Base-by-base conservation (phyloP, 2,113 vertebrate genomes). In the Ceyx margarethae region DNA sequence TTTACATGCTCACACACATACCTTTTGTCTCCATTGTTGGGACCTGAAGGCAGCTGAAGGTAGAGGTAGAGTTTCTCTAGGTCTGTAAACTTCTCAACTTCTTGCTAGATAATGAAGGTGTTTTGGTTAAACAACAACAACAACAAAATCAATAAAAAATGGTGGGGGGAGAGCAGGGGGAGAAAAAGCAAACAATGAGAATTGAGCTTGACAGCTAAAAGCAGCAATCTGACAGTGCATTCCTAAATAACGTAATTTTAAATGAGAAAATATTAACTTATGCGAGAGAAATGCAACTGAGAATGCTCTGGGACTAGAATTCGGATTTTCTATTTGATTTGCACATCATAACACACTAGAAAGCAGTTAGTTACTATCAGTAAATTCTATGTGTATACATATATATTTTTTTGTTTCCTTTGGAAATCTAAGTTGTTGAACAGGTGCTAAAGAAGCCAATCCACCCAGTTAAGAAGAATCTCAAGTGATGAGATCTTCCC, bases 1-100 rank as follows among this genome's bases (percentile, higher is more conserved):
- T 61, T 84, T 13, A 40, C 31, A 62, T 21, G 21, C 45, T 48
- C 23, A 51, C 67, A 96, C 74, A 96, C 76, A 93, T 98, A 99
- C 99, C 98, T 99, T 99, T 99, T 99, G 73, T 99, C 99, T 96
- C 97, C 98, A 97, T 97, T 98, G 98, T 96, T 98, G 95, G 99
- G 98, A 97, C 99, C 98, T 97, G 98, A 99, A 98, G 99, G 99
- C 98, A 99, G 98, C 96, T 99, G 98, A 97, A 99, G 99, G 98
- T 99, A 99, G 98, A 99, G 99, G 98, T 99, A 99, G 98, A 99
- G 99, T 98, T 99, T 99, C 98, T 99, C 99, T 95, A 99, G 98
- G 97, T 99, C 99, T 97, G 99, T 99, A 98, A 99, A 99, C 98
- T 99, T 99, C 98, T 99, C 99, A 96, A 99, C 98, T 98, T 99